phyloP scores from a whole-genome alignment of 92 coral and sea anemone species.

The Virgularia gustaviana region DNA sequence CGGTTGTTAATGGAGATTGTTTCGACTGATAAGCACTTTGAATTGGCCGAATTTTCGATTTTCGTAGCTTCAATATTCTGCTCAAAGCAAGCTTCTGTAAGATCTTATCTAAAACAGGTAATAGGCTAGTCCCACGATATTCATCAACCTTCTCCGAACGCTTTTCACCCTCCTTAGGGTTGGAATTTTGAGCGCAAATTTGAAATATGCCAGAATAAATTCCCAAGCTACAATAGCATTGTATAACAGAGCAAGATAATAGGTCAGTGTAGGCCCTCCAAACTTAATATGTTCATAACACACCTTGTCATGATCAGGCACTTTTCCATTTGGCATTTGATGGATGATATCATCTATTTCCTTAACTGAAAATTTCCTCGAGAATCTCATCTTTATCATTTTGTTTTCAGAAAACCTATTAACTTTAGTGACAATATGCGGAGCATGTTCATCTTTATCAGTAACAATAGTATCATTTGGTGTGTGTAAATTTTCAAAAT shows the following conservation, averaged over 20 bases:
- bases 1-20: not conserved
- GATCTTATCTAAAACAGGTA: not conserved
- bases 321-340: not conserved
- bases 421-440: too few relatives aligned
- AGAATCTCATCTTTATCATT: too few relatives aligned
- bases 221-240: not conserved
- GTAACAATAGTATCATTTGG: not conserved
- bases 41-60: too few relatives aligned
- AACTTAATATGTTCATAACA: conserved; percentile 7
- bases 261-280: not conserved
- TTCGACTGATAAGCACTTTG: not conserved
- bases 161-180: not conserved
- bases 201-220: not conserved
- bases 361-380: too few relatives aligned
- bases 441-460: too few relatives aligned
- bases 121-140: not conserved
- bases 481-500: not conserved
- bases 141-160: not conserved
- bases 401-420: too few relatives aligned
- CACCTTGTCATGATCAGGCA: not conserved
- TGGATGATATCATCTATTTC: too few relatives aligned
- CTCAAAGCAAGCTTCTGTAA: not conserved
- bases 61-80: not conserved
- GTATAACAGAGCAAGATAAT: not conserved
- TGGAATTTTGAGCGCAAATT: not conserved